A percentile compares a stretch with the other conserved stretches of the same genome.
phyloP scores from a whole-genome alignment of 2,888 invertebrate species.

The Athripsodes cinereus region DNA sequence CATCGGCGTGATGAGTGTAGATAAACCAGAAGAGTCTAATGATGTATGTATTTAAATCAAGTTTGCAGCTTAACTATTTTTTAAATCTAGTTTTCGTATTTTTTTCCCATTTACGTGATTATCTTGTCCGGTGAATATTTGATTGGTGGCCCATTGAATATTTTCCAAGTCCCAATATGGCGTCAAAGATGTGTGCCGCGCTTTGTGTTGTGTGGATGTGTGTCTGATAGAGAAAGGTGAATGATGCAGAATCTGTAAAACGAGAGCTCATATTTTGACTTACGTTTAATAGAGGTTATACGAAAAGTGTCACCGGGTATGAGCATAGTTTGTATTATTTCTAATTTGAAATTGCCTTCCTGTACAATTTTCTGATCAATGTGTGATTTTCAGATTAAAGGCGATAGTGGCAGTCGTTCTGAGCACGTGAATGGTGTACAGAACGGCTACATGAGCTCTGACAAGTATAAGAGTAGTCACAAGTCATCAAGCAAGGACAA shows the following conservation, averaged over 20 bases:
- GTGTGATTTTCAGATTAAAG: constrained; percentile 19
- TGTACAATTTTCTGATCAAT: too few relatives aligned
- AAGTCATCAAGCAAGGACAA: constrained; percentile 65
- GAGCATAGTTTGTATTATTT: too few relatives aligned
- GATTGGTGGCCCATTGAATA: constrained; percentile 43
- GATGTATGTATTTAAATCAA: constrained; percentile 50
- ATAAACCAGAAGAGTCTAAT: constrained; percentile 54
- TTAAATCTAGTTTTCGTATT: neutral
- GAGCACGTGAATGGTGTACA: constrained; percentile 73
- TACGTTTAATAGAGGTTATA: too few relatives aligned
- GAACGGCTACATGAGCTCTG: constrained; percentile 62
- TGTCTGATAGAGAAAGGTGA: constrained; percentile 14
- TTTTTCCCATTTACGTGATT: neutral
- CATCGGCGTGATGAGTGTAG: constrained; percentile 55
- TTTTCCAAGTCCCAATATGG: constrained; percentile 79
- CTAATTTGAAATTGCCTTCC: too few relatives aligned
- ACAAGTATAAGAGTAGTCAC: constrained; percentile 55
- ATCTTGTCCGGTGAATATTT: constrained; percentile 49
- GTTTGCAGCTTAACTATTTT: constrained; percentile 10
- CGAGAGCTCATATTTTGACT: too few relatives aligned
- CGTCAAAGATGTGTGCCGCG: constrained; percentile 69
- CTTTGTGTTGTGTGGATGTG: constrained; percentile 33
- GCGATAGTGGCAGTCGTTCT: constrained; percentile 48
- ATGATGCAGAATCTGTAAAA: constrained; percentile 10
- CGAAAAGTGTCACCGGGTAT: too few relatives aligned